Conservation (phyloP, 2,113 vertebrate genomes). For the Solenodon paradoxus region DNA sequence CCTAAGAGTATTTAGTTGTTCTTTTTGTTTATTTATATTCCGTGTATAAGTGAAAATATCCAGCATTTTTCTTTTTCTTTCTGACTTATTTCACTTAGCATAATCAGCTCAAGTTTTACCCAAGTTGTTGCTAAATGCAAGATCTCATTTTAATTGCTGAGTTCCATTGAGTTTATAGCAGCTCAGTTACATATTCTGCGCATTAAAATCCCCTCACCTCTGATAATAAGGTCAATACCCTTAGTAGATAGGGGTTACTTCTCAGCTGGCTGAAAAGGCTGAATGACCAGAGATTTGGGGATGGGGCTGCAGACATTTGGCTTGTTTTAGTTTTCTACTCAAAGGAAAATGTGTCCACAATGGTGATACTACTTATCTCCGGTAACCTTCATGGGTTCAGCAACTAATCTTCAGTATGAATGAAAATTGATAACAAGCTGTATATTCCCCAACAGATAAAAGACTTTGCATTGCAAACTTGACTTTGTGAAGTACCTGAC, state of each 20-base stretch:
- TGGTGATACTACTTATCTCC: neutral
- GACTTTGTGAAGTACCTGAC: neutral
- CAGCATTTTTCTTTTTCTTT: too few relatives aligned
- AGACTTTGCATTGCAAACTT: neutral
- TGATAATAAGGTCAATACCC: neutral
- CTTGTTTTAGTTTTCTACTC: slow-evolving; percentile 5
- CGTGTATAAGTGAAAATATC: too few relatives aligned
- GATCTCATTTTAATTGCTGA: too few relatives aligned
- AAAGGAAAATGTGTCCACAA: neutral
- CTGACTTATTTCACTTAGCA: too few relatives aligned
- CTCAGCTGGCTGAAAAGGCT: neutral
- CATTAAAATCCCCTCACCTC: neutral
- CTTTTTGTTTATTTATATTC: too few relatives aligned
- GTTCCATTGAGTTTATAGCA: too few relatives aligned
- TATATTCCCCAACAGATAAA: neutral
- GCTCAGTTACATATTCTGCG: neutral
- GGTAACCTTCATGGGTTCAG: neutral
- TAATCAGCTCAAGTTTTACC: too few relatives aligned
- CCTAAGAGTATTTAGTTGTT: too few relatives aligned
- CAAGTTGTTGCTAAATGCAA: too few relatives aligned
- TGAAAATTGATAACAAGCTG: neutral
- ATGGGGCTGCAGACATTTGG: neutral
- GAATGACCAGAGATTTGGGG: neutral
- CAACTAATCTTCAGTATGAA: neutral
- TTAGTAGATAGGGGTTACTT: neutral